These are phyloP conservation scores for Spialia ferax DNA, from an alignment of 2,888 invertebrate species.

Conservation along the genomic window DNA sequence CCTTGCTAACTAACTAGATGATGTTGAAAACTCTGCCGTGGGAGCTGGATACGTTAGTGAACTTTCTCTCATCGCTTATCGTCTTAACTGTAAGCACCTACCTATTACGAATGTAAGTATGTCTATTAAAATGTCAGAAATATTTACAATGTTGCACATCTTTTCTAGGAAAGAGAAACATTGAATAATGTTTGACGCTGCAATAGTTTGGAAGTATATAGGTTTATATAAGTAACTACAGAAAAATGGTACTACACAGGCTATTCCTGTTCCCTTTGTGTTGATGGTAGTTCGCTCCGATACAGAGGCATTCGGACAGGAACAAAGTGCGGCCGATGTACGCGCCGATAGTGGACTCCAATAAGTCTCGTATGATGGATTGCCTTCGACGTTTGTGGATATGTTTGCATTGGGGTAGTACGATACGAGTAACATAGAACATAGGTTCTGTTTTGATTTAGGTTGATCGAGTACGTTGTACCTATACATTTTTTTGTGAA, in stretches of 20 bases:
- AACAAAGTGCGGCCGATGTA: slow-evolving; percentile 16
- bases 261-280: slow-evolving; percentile 7
- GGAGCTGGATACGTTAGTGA: too few relatives aligned
- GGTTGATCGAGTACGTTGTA: slow-evolving; percentile 1
- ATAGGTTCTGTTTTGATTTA: slow-evolving; percentile 24
- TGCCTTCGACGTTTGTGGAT: slow-evolving; percentile 11
- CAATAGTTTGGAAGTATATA: not conserved
- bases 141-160: too few relatives aligned
- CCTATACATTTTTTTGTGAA: not conserved
- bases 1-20: too few relatives aligned
- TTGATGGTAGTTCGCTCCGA: not conserved
- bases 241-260: not conserved
- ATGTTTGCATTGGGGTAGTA: slow-evolving; percentile 2
- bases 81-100: too few relatives aligned
- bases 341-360: slow-evolving; percentile 25
- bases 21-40: too few relatives aligned
- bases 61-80: too few relatives aligned
- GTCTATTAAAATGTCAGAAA: too few relatives aligned
- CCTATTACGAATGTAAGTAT: too few relatives aligned
- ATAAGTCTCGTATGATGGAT: slow-evolving; percentile 28
- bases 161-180: too few relatives aligned
- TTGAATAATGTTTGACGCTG: not conserved
- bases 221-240: too few relatives aligned
- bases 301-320: slow-evolving; percentile 9
- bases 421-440: too few relatives aligned